Conservation (phyloP, 2,888 invertebrate genomes). For the Platycnemis pennipes region DNA sequence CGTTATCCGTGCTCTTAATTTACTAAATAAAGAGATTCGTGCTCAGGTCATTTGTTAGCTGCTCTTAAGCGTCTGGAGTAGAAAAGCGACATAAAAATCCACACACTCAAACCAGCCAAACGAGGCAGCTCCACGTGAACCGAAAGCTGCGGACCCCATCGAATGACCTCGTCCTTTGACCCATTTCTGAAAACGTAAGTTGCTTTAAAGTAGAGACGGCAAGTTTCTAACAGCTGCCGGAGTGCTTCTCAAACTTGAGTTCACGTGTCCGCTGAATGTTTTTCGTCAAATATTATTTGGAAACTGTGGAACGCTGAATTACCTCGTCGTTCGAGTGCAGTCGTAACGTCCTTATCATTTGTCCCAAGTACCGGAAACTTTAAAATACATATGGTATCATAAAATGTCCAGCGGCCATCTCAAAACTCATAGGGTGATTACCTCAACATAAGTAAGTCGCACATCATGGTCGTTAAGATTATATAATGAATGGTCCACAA, state of each 20-base stretch:
- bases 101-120: background rate
- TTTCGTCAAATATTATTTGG: background rate
- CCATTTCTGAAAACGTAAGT: background rate
- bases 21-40: too few species aligned
- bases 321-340: background rate
- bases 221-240: background rate
- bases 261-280: background rate
- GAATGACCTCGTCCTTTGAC: constrained; percentile 39
- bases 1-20: too few species aligned
- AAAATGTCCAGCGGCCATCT: too few species aligned
- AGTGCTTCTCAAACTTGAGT: background rate
- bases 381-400: too few species aligned
- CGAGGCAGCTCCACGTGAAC: constrained; percentile 16
- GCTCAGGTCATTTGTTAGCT: too few species aligned
- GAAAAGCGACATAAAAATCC: background rate
- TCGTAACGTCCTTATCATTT: too few species aligned
- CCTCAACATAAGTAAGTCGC: too few species aligned
- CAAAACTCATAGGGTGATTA: too few species aligned
- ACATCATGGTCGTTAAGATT: too few species aligned
- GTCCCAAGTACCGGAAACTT: too few species aligned
- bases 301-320: background rate
- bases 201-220: background rate
- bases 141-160: background rate
- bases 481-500: too few species aligned
- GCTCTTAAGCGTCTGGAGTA: too few species aligned